Evolutionary conservation across 2,797 vertebrate species (phyloP).

Genomic region (Telmatherina bonti): DNA sequence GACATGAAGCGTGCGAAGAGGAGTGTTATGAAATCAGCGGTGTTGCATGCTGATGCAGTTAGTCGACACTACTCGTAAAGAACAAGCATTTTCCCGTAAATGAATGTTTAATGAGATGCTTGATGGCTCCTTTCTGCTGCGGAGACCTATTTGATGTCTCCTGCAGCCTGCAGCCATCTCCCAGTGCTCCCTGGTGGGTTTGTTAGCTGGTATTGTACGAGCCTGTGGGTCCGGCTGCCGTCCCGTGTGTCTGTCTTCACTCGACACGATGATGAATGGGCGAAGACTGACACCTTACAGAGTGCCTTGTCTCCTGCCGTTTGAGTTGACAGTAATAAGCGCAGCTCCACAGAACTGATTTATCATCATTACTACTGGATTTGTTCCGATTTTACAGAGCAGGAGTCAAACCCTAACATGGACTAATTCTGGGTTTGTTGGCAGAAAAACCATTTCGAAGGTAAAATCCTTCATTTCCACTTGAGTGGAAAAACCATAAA

Average conservation of each 20-base stretch:
- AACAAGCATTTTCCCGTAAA: slow-evolving; percentile 10
- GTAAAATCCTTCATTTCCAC: slow-evolving; percentile 1
- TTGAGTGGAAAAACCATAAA: slow-evolving; percentile 4
- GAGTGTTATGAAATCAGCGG: neutral
- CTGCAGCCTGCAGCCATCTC: slow-evolving; percentile 26
- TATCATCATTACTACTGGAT: no score
- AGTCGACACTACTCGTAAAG: neutral
- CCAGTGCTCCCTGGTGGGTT: slow-evolving; percentile 50
- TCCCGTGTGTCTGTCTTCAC: slow-evolving; percentile 24
- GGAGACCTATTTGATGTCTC: slow-evolving; percentile 46
- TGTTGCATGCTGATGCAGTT: neutral
- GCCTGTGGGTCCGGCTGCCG: slow-evolving; percentile 28
- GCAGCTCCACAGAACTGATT: no score
- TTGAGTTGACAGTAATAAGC: neutral
- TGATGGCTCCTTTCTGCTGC: slow-evolving; percentile 31
- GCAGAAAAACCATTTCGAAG: neutral
- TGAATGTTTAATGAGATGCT: slow-evolving; percentile 52
- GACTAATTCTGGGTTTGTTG: neutral
- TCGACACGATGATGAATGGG: slow-evolving; percentile 11
- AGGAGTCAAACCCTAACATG: neutral
- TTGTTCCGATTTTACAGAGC: no score
- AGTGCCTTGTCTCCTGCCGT: slow-evolving; percentile 28
- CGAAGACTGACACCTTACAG: neutral
- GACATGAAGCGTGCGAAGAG: neutral
- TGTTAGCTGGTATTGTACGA: slow-evolving; percentile 51